Evolutionary conservation across 2,113 vertebrate genomes (phyloP), one percentile per base, ranked within the genome.

Genomic region (Hyla sarda): DNA sequence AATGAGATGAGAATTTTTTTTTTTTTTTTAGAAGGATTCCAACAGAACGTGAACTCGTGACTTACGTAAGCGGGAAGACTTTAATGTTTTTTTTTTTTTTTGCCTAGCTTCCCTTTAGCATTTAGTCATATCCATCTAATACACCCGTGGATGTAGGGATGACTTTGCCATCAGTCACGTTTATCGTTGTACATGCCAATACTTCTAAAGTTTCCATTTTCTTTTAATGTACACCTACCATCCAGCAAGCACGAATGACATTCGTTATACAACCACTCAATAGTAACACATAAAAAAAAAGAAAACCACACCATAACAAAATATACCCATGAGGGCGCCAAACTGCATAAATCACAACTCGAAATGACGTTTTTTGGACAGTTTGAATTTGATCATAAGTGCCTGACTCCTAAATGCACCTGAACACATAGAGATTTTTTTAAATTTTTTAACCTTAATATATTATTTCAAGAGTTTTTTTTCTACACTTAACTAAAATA

Each of bases 31-130:
- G n/a, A 16, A 73, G 47, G 21, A 34, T 37, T 14, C 37, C 19
- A 23, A 28, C 14, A 56, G 58, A 54, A 77, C 12, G 17, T 67
- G 34, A 41, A 72, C 84, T 37, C 71, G 28, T n/a, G 21, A 69
- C 74, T 54, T 54, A 47, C 17, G 41, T 85, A 79, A 69, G 69
- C 52, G 3, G 37, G 23, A n/a, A 3, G 14, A 77, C 83, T 65
- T 48, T 84, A 86, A 88, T 86, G 87, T 88, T 85, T 87, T 88
- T 85, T 87, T 71, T 83, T 83, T 65, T n/a, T n/a, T n/a, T n/a
- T n/a, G n/a, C 50, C 82, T 48, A 77, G 54, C 67, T 85, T 89
- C 86, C 86, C 32, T 88, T 3, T 78, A 87, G 76, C 90, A 88
- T 90, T 90, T 90, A 85, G 88, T 84, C 88, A 58, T 54, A 77